These are phyloP conservation scores for Esox masquinongy DNA, from an alignment of 2,797 vertebrate genomes.

Conservation along the genomic window DNA sequence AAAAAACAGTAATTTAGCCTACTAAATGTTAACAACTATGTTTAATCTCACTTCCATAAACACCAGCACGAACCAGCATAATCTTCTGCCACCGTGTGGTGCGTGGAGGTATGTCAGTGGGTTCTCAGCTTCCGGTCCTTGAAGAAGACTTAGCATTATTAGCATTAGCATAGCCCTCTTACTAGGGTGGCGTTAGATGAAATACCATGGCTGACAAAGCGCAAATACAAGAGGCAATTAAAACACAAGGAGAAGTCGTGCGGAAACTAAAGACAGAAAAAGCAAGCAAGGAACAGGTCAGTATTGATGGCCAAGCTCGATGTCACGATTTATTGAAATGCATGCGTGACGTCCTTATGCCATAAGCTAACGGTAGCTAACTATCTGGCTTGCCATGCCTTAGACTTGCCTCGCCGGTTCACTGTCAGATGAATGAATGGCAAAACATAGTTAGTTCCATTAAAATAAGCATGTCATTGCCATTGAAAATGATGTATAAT, in stretches of 20 bases:
- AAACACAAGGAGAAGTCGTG: constrained; percentile 78
- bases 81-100: background rate
- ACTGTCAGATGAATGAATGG: background rate
- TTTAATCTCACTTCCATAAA: background rate
- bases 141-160: background rate
- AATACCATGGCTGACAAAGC: constrained; percentile 71
- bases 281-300: constrained; percentile 77
- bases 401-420: background rate
- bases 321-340: background rate
- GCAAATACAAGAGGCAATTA: constrained; percentile 75
- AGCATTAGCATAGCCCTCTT: background rate
- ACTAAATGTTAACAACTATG: too few relatives aligned
- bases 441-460: background rate
- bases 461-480: background rate
- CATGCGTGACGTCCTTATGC: background rate
- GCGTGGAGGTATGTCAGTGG: background rate
- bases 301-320: constrained; percentile 29
- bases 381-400: background rate
- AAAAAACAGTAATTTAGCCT: too few relatives aligned
- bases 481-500: background rate
- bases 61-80: background rate
- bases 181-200: background rate
- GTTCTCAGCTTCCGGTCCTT: background rate
- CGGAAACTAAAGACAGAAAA: constrained; percentile 77
- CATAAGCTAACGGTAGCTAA: background rate